Base-by-base conservation (phyloP, 2,888 invertebrate species). In the Microctonus brassicae region DNA sequence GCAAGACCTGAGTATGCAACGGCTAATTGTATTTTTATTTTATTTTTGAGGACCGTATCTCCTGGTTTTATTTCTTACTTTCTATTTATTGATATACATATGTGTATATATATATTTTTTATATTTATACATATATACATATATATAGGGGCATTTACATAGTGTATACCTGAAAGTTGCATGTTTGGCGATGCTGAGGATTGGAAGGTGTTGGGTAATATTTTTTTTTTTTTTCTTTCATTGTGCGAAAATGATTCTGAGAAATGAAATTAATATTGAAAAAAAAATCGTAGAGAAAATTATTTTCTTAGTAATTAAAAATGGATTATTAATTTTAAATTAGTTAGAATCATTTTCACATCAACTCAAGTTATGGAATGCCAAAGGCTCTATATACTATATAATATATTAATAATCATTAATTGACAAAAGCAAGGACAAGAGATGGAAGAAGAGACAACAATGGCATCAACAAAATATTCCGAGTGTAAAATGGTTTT, bases 141-240 rank as follows among this genome's bases (percentile, higher is more conserved):
- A n/a, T n/a, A n/a, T 2, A 72, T 77, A 78, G 73, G 66, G 72
- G 60, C 70, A 66, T 69, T 79, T 83, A 83, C 17, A n/a, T 17
- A 47, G 47, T 47, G 81, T 82, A 79, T 82, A 83, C 76, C 75
- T 78, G 78, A 80, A 73, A 84, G 74, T 79, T 85, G 86, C 86
- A 86, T 86, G 86, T 80, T 81, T 84, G 80, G 80, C 80, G 77
- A 83, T 81, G 83, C 81, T 82, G 81, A 80, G 79, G 78, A 82
- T 77, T 80, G 75, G 78, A 82, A 79, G 86, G 86, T 86, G 84
- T 83, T 82, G 86, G 86, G 83, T 80, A 77, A 77, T 76, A 75
- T 73, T 17, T 22, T 39, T 26, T 57, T 69, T 64, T 65, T 60
- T 24, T 36, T 36, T 63, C 11, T 20, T 9, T 47, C 47, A 2